Conservation (phyloP, 2,797 vertebrate species). For the Melanotaenia pygmaea region DNA sequence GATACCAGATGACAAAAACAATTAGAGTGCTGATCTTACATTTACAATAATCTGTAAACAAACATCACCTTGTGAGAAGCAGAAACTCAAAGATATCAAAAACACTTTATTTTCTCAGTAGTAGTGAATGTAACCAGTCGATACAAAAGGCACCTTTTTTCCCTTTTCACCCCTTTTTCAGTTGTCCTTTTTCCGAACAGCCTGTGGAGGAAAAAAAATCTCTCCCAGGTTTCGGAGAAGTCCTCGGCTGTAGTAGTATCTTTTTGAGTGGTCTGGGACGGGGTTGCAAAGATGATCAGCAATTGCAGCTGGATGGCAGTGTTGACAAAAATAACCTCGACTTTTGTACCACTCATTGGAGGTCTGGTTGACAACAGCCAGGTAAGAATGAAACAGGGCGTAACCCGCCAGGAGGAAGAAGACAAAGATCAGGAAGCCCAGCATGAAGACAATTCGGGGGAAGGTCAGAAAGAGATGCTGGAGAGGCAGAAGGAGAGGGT, state of each 20-base stretch:
- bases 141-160: neutral
- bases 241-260: constrained; percentile 80
- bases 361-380: constrained; percentile 92
- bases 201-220: constrained; percentile 75
- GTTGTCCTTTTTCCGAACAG: constrained; percentile 76
- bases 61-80: neutral
- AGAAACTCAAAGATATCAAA: constrained; percentile 5
- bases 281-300: constrained; percentile 48
- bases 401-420: constrained; percentile 89
- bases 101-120: constrained; percentile 49
- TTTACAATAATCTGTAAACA: neutral
- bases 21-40: neutral
- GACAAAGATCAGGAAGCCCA: constrained; percentile 92
- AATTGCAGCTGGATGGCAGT: constrained; percentile 68
- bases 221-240: constrained; percentile 79
- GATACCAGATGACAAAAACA: neutral
- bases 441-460: constrained; percentile 92
- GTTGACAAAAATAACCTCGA: constrained; percentile 73
- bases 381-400: constrained; percentile 85
- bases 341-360: constrained; percentile 93
- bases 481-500: neutral
- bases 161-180: constrained; percentile 42
- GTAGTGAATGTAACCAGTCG: constrained; percentile 15
- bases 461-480: constrained; percentile 96
- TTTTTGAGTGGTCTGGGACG: constrained; percentile 66